A percentile compares a stretch with the other conserved stretches of the same genome.
Evolutionary conservation across 1,140 invertebrate species (phyloP).

Genomic region (Berghia stephanieae): DNA sequence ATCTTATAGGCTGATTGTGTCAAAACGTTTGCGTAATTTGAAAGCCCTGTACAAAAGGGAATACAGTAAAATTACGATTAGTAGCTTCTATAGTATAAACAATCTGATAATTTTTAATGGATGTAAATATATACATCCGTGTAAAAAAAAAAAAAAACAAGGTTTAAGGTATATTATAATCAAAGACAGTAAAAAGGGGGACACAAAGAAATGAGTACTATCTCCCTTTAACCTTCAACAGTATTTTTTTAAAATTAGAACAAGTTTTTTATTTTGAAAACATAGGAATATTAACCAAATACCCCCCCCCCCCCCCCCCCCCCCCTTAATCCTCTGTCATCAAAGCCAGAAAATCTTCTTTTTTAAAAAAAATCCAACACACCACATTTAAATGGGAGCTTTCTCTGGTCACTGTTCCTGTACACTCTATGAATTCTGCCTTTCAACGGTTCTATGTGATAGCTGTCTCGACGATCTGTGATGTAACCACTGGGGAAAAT

Average conservation of each 20-base stretch:
- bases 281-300: neutral
- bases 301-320: too few relatives aligned
- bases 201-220: neutral
- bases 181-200: neutral
- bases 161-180: too few relatives aligned
- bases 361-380: constrained; percentile 42
- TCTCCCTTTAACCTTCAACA: too few relatives aligned
- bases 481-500: constrained; percentile 76
- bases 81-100: constrained; percentile 20
- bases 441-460: constrained; percentile 76
- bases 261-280: neutral
- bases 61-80: neutral
- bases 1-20: neutral
- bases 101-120: constrained; percentile 25
- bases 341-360: too few relatives aligned
- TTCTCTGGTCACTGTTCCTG: constrained; percentile 49
- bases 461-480: constrained; percentile 79
- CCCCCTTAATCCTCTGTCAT: too few relatives aligned
- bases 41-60: neutral
- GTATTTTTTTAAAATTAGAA: too few relatives aligned
- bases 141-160: neutral
- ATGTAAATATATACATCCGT: neutral
- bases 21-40: neutral
- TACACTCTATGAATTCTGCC: constrained; percentile 49
- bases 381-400: constrained; percentile 56